Conservation (phyloP, 2,113 vertebrate species). For the Neotoma lepida region DNA sequence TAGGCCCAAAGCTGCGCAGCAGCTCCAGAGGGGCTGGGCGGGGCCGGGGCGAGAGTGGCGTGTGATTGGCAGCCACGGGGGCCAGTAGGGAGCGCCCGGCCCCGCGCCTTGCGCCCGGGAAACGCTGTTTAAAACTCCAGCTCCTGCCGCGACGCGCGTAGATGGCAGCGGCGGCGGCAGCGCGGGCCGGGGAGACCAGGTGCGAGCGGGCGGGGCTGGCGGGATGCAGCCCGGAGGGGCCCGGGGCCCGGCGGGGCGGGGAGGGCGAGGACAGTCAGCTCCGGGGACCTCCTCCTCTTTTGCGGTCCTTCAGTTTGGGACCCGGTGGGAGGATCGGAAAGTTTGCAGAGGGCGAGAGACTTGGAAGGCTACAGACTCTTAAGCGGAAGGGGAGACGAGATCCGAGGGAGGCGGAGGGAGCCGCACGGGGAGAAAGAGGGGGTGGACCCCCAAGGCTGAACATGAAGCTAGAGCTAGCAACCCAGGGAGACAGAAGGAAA, state of each 20-base stretch:
- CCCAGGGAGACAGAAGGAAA: not conserved
- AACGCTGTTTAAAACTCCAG: constrained; percentile 93
- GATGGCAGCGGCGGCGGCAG: constrained; percentile 88
- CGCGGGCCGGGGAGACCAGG: constrained; percentile 81
- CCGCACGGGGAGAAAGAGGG: not conserved
- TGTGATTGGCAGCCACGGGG: constrained; percentile 90
- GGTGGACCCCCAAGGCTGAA: not conserved
- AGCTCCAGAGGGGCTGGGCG: not conserved
- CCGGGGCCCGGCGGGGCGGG: not conserved
- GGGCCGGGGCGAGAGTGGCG: constrained; percentile 37
- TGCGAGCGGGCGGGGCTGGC: constrained; percentile 74
- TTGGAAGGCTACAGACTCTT: constrained; percentile 19
- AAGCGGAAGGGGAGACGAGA: not conserved
- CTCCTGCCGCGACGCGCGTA: constrained; percentile 85
- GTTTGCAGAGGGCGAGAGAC: constrained; percentile 62
- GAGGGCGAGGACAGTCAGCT: constrained; percentile 11
- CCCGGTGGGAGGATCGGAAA: constrained; percentile 41
- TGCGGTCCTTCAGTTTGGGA: not conserved
- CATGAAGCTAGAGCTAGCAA: not conserved
- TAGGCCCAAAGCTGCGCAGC: constrained; percentile 61
- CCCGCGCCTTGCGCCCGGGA: constrained; percentile 84
- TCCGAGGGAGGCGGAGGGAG: not conserved
- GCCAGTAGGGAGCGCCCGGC: constrained; percentile 87
- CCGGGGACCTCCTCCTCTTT: not conserved
- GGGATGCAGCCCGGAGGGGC: constrained; percentile 67